Evolutionary conservation across 2,888 invertebrate species (phyloP).

Genomic region (Acrocyrtus sp.): DNA sequence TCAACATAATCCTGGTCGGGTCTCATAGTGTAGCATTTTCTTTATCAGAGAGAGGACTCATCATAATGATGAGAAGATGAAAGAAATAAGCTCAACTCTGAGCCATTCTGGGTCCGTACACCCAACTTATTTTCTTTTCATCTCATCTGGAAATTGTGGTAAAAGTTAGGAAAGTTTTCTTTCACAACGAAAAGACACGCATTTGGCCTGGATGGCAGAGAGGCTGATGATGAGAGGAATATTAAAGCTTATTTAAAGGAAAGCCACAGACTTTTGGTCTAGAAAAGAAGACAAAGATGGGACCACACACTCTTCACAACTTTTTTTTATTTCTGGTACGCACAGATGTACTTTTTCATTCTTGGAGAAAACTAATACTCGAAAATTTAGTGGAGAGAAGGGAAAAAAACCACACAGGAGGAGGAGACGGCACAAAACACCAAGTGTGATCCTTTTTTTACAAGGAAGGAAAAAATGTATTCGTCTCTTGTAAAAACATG

Average conservation of each 20-base stretch:
- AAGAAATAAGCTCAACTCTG: too few relatives aligned
- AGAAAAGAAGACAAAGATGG: background rate
- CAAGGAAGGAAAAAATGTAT: background rate
- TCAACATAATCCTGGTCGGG: too few relatives aligned
- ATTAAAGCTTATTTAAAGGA: background rate
- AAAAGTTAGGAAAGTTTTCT: too few relatives aligned
- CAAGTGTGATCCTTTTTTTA: slow-evolving; percentile 18
- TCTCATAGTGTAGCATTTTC: too few relatives aligned
- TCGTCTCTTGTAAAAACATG: background rate
- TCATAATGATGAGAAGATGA: background rate
- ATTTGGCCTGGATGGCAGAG: background rate
- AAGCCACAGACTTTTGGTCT: background rate
- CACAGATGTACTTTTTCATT: background rate
- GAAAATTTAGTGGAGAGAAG: too few relatives aligned
- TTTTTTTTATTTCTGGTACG: background rate
- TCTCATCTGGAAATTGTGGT: background rate
- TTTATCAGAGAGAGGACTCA: too few relatives aligned
- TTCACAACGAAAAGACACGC: background rate
- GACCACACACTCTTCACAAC: background rate
- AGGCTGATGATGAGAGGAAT: background rate
- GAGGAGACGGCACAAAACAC: background rate
- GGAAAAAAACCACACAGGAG: slow-evolving; percentile 16
- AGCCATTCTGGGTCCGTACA: too few relatives aligned
- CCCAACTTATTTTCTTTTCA: background rate
- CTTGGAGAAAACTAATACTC: background rate